These are phyloP conservation scores for Corydoras maculifer DNA, from an alignment of 2,113 vertebrate genomes.

Conservation along the genomic window DNA sequence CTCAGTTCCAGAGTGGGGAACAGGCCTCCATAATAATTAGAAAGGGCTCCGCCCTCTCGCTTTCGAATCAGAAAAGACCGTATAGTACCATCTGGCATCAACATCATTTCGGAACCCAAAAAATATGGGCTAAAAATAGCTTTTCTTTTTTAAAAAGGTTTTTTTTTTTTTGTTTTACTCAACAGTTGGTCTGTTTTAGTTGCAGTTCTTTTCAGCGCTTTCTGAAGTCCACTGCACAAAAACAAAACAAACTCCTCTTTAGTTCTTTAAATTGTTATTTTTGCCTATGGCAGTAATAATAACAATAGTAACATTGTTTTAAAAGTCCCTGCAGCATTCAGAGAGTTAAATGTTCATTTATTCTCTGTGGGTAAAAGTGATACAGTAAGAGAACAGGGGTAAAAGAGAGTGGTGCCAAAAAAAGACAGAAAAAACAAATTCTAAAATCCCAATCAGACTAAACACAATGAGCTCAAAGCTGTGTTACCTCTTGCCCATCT, in stretches of 20 bases:
- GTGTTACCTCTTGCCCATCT: conserved; percentile 99
- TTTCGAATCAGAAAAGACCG: conserved; percentile 14
- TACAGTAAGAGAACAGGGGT: conserved; percentile 42
- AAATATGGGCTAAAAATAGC: conserved; percentile 95
- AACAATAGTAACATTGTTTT: conserved; percentile 59
- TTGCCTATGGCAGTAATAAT: conserved; percentile 70
- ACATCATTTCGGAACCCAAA: conserved; percentile 77
- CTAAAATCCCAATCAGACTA: conserved; percentile 25
- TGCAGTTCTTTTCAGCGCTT: conserved; percentile 64
- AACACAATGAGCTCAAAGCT: conserved; percentile 54
- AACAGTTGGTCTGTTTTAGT: conserved; percentile 54
- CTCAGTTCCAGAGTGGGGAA: conserved; percentile 30
- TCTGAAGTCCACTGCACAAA: conserved; percentile 54
- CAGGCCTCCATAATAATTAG: conserved; percentile 14
- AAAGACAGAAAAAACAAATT: conserved; percentile 21
- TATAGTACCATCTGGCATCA: conserved; percentile 46
- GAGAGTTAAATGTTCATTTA: conserved; percentile 82
- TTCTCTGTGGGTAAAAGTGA: conserved; percentile 87
- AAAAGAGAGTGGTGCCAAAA: conserved; percentile 31
- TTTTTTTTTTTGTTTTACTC: conserved; percentile 71
- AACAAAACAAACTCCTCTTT: conserved; percentile 27
- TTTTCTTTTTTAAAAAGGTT: conserved; percentile 84
- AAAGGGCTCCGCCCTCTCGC: conserved; percentile 21
- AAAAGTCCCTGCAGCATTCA: conserved; percentile 89
- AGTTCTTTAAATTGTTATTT: conserved; percentile 56